A percentile compares a stretch with the other conserved stretches of the same genome.
Conservation (phyloP, 2,888 invertebrate species). For the Xestia ashworthii region DNA sequence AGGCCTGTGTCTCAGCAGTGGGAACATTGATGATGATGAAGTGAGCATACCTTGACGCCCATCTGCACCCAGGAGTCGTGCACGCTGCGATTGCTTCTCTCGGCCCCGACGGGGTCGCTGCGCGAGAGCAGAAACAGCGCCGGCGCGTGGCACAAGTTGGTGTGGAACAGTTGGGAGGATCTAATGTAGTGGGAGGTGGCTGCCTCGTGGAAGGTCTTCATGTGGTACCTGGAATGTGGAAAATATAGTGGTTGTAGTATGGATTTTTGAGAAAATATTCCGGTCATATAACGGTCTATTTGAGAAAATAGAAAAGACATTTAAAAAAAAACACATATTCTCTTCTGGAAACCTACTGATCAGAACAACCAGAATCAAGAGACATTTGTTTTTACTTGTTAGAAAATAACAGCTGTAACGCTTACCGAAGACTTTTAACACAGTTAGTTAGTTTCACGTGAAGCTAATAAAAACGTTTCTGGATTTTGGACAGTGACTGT, state of each 20-base stretch:
- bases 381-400: not conserved
- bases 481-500: not conserved
- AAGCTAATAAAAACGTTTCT: not conserved
- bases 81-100: conserved; percentile 93
- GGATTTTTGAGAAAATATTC: too few relatives aligned
- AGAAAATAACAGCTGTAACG: not conserved
- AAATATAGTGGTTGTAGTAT: not conserved
- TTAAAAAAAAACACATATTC: too few relatives aligned
- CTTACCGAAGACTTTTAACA: not conserved
- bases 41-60: conserved; percentile 91
- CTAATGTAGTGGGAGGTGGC: conserved; percentile 96
- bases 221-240: conserved; percentile 92
- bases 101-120: conserved; percentile 93
- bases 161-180: conserved; percentile 96
- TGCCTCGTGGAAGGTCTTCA: conserved; percentile 95
- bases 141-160: conserved; percentile 94
- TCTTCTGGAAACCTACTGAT: not conserved
- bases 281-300: too few relatives aligned
- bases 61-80: conserved; percentile 94
- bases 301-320: not conserved
- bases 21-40: too few relatives aligned
- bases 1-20: too few relatives aligned
- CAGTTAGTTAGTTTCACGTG: not conserved
- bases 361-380: not conserved
- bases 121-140: conserved; percentile 94